These are phyloP conservation scores for Stenodema calcarata DNA, from an alignment of 2,888 invertebrate species.

Conservation along the genomic window DNA sequence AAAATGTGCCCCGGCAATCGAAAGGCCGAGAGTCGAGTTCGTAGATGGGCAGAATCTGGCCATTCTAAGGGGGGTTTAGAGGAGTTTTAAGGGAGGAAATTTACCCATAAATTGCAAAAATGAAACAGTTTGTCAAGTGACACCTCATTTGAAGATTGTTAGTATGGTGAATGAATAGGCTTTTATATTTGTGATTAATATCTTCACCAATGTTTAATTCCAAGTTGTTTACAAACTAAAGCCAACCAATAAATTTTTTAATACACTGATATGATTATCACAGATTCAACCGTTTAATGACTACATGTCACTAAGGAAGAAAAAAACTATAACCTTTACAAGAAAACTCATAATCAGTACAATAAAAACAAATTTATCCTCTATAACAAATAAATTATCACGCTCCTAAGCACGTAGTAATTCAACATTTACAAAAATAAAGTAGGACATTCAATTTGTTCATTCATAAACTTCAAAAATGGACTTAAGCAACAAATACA, in stretches of 20 bases:
- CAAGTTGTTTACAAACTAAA: background rate
- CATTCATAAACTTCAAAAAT: background rate
- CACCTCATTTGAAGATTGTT: too few species aligned
- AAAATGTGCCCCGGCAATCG: too few species aligned
- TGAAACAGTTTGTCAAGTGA: too few species aligned
- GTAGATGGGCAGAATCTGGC: too few species aligned
- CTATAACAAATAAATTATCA: background rate
- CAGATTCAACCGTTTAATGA: slow-evolving; percentile 26
- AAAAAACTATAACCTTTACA: background rate
- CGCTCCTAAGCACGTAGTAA: background rate
- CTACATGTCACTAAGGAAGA: background rate
- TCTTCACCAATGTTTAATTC: background rate
- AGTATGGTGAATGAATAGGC: too few species aligned
- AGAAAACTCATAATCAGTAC: background rate
- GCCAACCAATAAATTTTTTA: background rate
- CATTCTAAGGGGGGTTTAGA: too few species aligned
- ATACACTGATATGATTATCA: slow-evolving; percentile 33
- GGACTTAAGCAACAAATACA: slow-evolving; percentile 28
- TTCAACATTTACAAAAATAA: slow-evolving; percentile 27
- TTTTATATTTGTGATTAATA: background rate
- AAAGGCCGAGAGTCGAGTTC: too few species aligned
- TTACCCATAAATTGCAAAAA: too few species aligned
- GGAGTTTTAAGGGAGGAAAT: too few species aligned
- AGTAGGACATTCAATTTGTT: slow-evolving; percentile 21
- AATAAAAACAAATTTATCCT: background rate